A percentile compares a stretch with the other conserved stretches of the same genome.
phyloP scores from a whole-genome alignment of 2,797 vertebrate species.

The Sciurus carolinensis region DNA sequence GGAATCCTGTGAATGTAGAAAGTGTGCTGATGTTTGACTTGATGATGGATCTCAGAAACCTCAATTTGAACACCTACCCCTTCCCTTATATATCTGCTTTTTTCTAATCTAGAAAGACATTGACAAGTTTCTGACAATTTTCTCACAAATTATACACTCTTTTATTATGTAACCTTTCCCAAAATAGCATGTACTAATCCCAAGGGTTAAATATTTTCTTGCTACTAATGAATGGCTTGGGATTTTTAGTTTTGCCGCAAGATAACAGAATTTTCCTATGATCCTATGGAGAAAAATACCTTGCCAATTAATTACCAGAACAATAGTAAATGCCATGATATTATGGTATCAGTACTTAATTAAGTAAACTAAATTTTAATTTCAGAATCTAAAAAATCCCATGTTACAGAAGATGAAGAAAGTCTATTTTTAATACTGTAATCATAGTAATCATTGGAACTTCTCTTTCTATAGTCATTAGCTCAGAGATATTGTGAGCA shows the following conservation, averaged over 20 bases:
- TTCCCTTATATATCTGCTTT: slow-evolving; percentile 10
- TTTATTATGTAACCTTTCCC: slow-evolving; percentile 39
- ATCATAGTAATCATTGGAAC: too few relatives aligned
- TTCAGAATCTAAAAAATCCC: not conserved
- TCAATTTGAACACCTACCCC: not conserved
- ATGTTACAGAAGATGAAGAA: not conserved
- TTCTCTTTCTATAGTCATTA: not conserved
- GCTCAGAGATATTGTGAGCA: not conserved
- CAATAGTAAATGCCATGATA: not conserved
- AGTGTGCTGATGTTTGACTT: not conserved
- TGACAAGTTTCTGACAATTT: slow-evolving; percentile 64
- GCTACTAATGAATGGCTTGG: not conserved
- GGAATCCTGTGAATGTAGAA: not conserved
- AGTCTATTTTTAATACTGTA: not conserved
- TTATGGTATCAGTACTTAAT: not conserved
- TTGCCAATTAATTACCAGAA: not conserved
- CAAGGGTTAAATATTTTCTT: slow-evolving; percentile 57
- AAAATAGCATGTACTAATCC: slow-evolving; percentile 41
- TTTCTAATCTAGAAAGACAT: not conserved
- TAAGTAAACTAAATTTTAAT: not conserved
- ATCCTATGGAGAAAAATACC: not conserved
- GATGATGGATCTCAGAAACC: slow-evolving; percentile 44
- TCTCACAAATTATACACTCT: slow-evolving; percentile 39
- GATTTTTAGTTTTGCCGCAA: not conserved
- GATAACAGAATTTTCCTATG: not conserved